Percentiles rank a stretch among this genome's conserved stretches.
phyloP scores from a whole-genome alignment of 2,888 invertebrate genomes.

The Drosophila bunnanda region DNA sequence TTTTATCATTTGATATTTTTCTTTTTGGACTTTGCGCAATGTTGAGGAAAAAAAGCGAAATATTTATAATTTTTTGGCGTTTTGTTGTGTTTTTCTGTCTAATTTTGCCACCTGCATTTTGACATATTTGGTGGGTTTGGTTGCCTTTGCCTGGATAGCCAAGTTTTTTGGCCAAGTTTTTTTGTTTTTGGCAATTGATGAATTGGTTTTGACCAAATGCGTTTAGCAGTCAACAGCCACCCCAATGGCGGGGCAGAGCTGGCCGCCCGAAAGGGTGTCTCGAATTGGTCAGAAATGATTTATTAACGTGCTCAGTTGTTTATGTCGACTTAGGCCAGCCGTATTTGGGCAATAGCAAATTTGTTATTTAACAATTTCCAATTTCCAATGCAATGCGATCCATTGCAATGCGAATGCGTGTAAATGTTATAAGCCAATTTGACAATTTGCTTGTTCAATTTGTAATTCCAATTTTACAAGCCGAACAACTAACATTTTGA shows the following conservation, averaged over 20 bases:
- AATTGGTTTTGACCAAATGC: constrained; percentile 78
- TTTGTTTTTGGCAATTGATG: constrained; percentile 65
- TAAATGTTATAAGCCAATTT: constrained; percentile 52
- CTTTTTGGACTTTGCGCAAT: constrained; percentile 38
- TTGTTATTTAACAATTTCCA: constrained; percentile 73
- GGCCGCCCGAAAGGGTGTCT: constrained; percentile 67
- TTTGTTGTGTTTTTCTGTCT: constrained; percentile 69
- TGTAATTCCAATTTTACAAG: constrained; percentile 52
- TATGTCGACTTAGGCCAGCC: constrained; percentile 63
- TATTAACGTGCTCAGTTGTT: constrained; percentile 74
- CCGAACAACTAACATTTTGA: constrained; percentile 49
- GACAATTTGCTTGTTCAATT: constrained; percentile 51
- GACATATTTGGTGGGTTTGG: constrained; percentile 70
- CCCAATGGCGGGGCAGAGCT: constrained; percentile 60
- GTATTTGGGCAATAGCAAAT: constrained; percentile 64
- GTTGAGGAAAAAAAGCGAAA: constrained; percentile 41
- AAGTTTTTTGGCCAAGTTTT: constrained; percentile 64
- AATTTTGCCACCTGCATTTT: constrained; percentile 80
- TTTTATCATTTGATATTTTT: constrained; percentile 39
- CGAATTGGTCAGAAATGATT: constrained; percentile 74
- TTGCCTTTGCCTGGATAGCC: constrained; percentile 31
- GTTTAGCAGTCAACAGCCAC: constrained; percentile 48
- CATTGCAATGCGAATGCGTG: constrained; percentile 64
- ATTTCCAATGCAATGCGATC: constrained; percentile 51
- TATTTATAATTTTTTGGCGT: constrained; percentile 44